These are phyloP conservation scores for Drosophila chauvacae DNA, from an alignment of 1,140 invertebrate species.

Conservation along the genomic window DNA sequence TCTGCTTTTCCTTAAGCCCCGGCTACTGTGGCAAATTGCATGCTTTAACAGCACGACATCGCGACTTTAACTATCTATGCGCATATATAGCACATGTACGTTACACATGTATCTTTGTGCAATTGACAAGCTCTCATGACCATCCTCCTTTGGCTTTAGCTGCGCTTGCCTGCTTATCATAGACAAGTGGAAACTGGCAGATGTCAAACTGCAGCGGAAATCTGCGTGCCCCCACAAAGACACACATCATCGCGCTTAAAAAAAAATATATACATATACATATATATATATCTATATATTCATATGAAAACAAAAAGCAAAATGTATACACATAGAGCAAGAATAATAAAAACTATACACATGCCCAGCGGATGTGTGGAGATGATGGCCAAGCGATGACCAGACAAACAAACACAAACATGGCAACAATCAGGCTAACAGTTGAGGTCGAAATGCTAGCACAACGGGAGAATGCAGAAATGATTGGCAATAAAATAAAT, in stretches of 20 bases:
- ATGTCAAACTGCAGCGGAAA: slow-evolving; percentile 62
- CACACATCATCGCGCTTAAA: slow-evolving; percentile 34
- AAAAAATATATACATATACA: not conserved
- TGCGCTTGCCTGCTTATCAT: slow-evolving; percentile 40
- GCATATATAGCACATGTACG: not conserved
- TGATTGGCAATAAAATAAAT: no score
- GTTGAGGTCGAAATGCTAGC: not conserved
- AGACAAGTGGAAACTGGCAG: slow-evolving; percentile 27
- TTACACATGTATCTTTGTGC: slow-evolving; percentile 29
- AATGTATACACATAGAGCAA: slow-evolving; percentile 8
- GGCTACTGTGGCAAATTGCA: slow-evolving; percentile 43
- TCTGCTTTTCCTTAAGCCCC: slow-evolving; percentile 25
- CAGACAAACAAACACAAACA: slow-evolving; percentile 27
- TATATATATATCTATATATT: not conserved
- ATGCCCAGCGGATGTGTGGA: slow-evolving; percentile 47
- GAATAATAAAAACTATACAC: slow-evolving; percentile 24
- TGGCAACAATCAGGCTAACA: slow-evolving; percentile 7
- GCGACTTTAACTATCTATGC: slow-evolving; percentile 10
- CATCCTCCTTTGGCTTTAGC: slow-evolving; percentile 16
- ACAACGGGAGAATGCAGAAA: no score
- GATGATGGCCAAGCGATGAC: slow-evolving; percentile 46
- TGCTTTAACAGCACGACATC: slow-evolving; percentile 62
- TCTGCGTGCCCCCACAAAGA: slow-evolving; percentile 66
- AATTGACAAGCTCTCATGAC: slow-evolving; percentile 56
- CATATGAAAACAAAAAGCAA: slow-evolving; percentile 18